Percentiles rank a stretch among this genome's conserved stretches.
Evolutionary conservation across 2,888 invertebrate genomes (phyloP).

Genomic region (Acanthosepion lycidas): DNA sequence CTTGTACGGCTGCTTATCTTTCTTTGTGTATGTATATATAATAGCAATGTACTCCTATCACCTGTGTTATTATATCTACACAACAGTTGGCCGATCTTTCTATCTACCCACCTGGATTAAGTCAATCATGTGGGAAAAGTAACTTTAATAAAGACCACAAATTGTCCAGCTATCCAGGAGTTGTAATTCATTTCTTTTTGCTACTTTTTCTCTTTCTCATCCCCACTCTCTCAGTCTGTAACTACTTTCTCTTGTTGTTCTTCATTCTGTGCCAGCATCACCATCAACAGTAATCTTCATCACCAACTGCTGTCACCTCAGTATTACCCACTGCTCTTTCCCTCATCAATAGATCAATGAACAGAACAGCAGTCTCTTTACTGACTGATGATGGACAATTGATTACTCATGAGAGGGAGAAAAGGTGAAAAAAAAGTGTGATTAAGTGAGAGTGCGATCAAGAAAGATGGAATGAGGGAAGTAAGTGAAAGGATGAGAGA

Average conservation of each 20-base stretch:
- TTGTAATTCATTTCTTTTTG: background rate
- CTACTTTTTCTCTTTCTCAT: background rate
- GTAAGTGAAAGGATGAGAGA: too few relatives aligned
- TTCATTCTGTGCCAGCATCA: background rate
- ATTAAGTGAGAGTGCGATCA: background rate
- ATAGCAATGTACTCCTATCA: background rate
- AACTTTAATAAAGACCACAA: background rate
- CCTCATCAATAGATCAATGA: conserved; percentile 17
- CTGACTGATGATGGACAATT: conserved; percentile 18
- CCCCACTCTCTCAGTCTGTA: background rate
- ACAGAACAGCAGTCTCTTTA: background rate
- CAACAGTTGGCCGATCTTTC: background rate
- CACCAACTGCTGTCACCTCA: background rate
- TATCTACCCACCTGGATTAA: background rate
- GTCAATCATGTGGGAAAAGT: background rate
- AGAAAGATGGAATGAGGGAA: background rate
- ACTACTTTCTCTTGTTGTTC: background rate
- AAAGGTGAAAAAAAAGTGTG: background rate
- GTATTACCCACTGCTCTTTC: background rate
- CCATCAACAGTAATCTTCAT: background rate
- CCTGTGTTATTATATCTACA: background rate
- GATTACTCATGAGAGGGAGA: background rate
- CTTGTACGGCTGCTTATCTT: too few relatives aligned
- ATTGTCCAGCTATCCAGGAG: background rate
- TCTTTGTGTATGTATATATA: too few relatives aligned